phyloP scores from a whole-genome alignment of 2,797 vertebrate species.

The Tauraco hartlaubi region DNA sequence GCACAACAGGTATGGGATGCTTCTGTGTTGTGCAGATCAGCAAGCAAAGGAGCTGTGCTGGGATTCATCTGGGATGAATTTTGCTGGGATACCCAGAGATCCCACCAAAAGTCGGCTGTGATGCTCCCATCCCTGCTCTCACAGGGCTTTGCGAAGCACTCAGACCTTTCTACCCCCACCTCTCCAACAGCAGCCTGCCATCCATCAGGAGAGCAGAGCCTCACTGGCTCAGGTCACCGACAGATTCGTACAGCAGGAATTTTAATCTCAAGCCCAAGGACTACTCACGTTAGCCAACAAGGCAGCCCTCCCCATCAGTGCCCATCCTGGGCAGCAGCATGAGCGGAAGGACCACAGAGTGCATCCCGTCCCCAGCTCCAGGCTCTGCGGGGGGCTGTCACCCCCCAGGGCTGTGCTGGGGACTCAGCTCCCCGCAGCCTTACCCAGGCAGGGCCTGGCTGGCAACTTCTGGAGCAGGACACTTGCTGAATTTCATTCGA shows the following conservation, averaged over 20 bases:
- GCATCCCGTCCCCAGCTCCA: not conserved
- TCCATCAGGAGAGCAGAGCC: not conserved
- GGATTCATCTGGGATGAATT: not conserved
- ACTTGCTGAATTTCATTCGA: not conserved
- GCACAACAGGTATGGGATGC: not conserved
- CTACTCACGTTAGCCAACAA: too few species aligned
- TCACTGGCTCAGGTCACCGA: not conserved
- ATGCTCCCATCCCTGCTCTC: not conserved
- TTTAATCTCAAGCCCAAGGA: not conserved
- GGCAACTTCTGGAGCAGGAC: not conserved
- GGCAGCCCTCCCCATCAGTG: not conserved
- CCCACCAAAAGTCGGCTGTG: not conserved
- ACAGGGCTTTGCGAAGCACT: too few species aligned
- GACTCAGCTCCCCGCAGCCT: not conserved
- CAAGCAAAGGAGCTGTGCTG: not conserved
- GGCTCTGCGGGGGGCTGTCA: not conserved
- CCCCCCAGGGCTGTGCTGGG: fast-evolving
- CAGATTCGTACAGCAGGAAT: not conserved
- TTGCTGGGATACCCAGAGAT: not conserved
- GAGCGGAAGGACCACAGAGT: not conserved
- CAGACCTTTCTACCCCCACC: not conserved
- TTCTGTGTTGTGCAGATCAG: not conserved
- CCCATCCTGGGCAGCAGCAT: not conserved
- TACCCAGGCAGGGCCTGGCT: not conserved
- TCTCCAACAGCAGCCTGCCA: not conserved